Evolutionary conservation across 1,140 invertebrate species (phyloP).

Genomic region (Drosophila punjabiensis): DNA sequence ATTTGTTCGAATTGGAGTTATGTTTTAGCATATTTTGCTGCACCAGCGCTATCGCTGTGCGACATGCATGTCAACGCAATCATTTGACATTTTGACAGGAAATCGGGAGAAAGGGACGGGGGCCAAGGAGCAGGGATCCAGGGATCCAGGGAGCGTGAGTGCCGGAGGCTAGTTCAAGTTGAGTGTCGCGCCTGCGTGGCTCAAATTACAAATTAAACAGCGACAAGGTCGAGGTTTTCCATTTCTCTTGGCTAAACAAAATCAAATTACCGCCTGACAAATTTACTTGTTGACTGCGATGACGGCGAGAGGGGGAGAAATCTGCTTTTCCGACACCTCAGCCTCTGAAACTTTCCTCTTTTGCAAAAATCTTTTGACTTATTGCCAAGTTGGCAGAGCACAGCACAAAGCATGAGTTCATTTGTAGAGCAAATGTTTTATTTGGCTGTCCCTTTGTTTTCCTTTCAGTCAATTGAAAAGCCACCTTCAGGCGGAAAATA

Average conservation of each 20-base stretch:
- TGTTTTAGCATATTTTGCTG: constrained; percentile 47
- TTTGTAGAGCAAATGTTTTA: constrained; percentile 19
- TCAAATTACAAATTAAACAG: constrained; percentile 67
- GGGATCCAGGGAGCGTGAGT: constrained; percentile 15
- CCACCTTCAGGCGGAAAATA: background rate
- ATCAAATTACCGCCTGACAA: constrained; percentile 54
- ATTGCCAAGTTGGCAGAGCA: constrained; percentile 28
- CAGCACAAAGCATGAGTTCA: background rate
- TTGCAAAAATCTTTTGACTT: constrained; percentile 46
- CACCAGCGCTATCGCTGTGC: constrained; percentile 36
- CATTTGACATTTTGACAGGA: constrained; percentile 82
- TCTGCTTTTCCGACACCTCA: constrained; percentile 7
- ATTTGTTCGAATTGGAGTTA: constrained; percentile 53
- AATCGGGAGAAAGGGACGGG: constrained; percentile 1
- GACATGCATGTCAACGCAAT: constrained; percentile 72
- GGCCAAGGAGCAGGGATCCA: constrained; percentile 1
- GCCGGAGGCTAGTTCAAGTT: constrained; percentile 51
- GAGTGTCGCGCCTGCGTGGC: constrained; percentile 47
- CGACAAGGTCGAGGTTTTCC: constrained; percentile 12
- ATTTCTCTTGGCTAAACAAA: constrained; percentile 44
- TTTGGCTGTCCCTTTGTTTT: constrained; percentile 15
- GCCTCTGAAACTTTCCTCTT: background rate
- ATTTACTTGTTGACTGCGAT: constrained; percentile 45
- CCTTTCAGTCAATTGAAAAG: constrained; percentile 7
- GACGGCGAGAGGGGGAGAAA: background rate